phyloP scores from a whole-genome alignment of 2,888 invertebrate species.

The Ichneumoninae sp. region DNA sequence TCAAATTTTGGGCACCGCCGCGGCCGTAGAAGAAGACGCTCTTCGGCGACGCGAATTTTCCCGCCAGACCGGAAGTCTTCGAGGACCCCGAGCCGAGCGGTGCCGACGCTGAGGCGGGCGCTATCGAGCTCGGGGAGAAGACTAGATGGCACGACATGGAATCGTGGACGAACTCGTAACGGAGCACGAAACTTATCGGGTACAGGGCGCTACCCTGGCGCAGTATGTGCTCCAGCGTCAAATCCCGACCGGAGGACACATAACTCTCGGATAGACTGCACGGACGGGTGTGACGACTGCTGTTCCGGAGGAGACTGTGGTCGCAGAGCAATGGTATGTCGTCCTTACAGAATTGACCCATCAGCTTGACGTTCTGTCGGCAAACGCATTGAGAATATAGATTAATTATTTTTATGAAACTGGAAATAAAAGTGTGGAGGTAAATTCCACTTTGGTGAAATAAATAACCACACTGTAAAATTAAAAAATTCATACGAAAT shows the following conservation, averaged over 20 bases:
- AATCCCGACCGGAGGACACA: slow-evolving; percentile 90
- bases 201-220: slow-evolving; percentile 92
- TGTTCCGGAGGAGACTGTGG: slow-evolving; percentile 90
- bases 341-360: slow-evolving; percentile 92
- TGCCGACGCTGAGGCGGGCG: slow-evolving; percentile 72
- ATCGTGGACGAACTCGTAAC: slow-evolving; percentile 93
- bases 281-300: slow-evolving; percentile 90
- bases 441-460: no score
- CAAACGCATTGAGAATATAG: slow-evolving; percentile 26
- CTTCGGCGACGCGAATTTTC: slow-evolving; percentile 90
- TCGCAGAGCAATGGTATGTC: slow-evolving; percentile 91
- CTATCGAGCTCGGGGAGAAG: slow-evolving; percentile 77
- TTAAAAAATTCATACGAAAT: no score
- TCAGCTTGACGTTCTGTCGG: slow-evolving; percentile 83
- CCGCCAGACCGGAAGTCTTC: slow-evolving; percentile 77
- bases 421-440: no score
- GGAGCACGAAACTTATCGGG: slow-evolving; percentile 91
- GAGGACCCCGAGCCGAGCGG: slow-evolving; percentile 66
- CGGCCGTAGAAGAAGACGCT: slow-evolving; percentile 94
- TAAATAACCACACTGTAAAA: no score
- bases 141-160: slow-evolving; percentile 81
- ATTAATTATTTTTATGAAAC: slow-evolving; percentile 1
- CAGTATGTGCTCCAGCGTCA: slow-evolving; percentile 91
- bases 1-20: slow-evolving; percentile 91
- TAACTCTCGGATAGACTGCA: slow-evolving; percentile 91